A percentile compares a stretch with the other conserved stretches of the same genome.
Conservation (phyloP, 1,140 invertebrate species). For the Palaemon carinicauda region DNA sequence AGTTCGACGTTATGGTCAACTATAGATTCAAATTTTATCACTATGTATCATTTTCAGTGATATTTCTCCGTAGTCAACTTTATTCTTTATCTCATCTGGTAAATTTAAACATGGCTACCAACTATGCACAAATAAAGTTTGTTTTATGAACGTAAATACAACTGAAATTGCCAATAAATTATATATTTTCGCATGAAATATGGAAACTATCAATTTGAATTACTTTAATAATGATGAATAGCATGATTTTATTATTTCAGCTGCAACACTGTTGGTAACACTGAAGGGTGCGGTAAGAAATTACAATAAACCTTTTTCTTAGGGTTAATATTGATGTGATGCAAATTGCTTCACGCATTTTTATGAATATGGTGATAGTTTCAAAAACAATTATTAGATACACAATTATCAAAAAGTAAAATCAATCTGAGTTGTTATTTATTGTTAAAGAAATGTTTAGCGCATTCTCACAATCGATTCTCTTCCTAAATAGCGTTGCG, state of each 20-base stretch:
- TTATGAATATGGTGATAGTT: background rate
- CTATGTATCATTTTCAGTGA: background rate
- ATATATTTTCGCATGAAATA: background rate
- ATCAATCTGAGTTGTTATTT: no score
- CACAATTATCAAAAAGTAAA: no score
- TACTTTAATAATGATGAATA: background rate
- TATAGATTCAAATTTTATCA: no score
- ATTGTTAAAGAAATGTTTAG: no score
- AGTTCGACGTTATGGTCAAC: background rate
- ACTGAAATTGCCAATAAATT: background rate
- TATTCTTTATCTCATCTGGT: conserved; percentile 11
- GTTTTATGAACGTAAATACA: background rate
- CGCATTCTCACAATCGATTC: no score
- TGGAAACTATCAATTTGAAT: background rate
- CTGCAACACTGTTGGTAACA: background rate
- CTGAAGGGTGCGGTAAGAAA: background rate
- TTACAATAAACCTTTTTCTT: background rate
- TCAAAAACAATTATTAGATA: background rate
- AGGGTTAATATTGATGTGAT: background rate
- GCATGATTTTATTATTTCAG: background rate
- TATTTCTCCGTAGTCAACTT: background rate
- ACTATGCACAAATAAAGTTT: background rate
- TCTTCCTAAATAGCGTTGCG: no score
- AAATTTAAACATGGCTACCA: conserved; percentile 29
- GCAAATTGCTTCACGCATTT: background rate